Base-by-base conservation (phyloP, 2,888 invertebrate species). In the Oscheius sp. region DNA sequence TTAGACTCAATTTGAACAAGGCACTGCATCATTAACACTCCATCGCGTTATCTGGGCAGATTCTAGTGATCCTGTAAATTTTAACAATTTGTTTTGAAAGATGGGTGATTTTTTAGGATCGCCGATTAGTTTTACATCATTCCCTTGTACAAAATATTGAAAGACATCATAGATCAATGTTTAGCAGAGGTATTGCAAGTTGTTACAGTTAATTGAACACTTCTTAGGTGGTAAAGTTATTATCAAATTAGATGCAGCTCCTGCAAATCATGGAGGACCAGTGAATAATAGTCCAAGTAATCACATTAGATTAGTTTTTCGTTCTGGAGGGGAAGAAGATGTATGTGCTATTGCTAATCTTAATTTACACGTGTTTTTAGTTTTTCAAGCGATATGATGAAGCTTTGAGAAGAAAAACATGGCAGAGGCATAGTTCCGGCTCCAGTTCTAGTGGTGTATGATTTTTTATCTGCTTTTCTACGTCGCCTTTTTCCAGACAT, bases 41-140 rank as follows among this genome's bases (percentile, higher is more conserved):
- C 85, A 86, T 59, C 79, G 88, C 27, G 77, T 88, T 41, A 88
- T 88, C n/a, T 88, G 88, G 88, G 88, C 88, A 0, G 88, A 88
- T 64, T 86, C 86, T 0, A 78, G 80, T 13, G 86, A 88, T 74
- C 86, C 86, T 16, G 86, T 84, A 61, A 66, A 80, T 59, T 58
- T 59, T 46, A 41, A 61, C 49, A 18, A 64, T 41, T 68, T 69
- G 35, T 9, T 35, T 9, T 9, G 35, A 35, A 35, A 6, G 35
- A 35, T 9, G 35, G 21, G 12, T 21, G 13, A 23, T 69, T 64
- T 21, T 83, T 66, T 73, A 84, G 84, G 83, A 83, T 70, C 84
- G 85, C 59, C 81, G 86, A 2, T 74, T 87, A n/a, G 78, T 84
- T 35, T 79, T 88, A 27, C 86, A 87, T 71, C 88, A 88, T 71